These are phyloP conservation scores for Maconellicoccus hirsutus DNA, from an alignment of 1,140 invertebrate species.

Conservation along the genomic window DNA sequence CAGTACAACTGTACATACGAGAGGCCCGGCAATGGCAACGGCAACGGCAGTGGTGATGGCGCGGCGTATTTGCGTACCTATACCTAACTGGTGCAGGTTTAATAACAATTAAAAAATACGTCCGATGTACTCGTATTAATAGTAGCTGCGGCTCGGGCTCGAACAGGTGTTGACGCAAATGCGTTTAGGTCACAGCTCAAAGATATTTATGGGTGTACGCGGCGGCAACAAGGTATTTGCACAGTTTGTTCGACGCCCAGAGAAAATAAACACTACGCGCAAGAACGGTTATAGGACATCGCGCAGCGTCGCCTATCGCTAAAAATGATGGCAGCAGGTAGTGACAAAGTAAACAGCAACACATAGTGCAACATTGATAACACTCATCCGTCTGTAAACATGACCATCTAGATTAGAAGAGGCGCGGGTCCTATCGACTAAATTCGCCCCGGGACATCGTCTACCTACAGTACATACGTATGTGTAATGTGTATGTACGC, in stretches of 20 bases:
- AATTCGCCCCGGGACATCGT: background rate
- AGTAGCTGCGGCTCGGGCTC: too few species aligned
- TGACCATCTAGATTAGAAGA: conserved; percentile 1
- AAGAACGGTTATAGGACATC: background rate
- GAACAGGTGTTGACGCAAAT: background rate
- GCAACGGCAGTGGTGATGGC: background rate
- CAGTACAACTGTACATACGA: too few species aligned
- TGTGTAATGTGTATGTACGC: too few species aligned
- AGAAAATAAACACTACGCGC: conserved; percentile 13
- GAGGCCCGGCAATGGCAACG: background rate
- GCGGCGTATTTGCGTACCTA: too few species aligned
- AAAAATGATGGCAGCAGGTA: conserved; percentile 14
- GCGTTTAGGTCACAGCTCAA: conserved; percentile 2
- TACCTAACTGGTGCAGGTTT: too few species aligned
- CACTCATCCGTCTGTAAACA: conserved; percentile 14
- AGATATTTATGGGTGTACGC: background rate
- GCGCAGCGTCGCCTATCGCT: background rate
- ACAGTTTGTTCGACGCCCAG: conserved; percentile 19
- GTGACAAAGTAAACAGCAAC: conserved; percentile 1
- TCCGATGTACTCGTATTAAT: too few species aligned
- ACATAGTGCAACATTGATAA: conserved; percentile 17
- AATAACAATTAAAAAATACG: too few species aligned
- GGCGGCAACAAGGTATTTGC: conserved; percentile 10
- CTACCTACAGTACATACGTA: too few species aligned
- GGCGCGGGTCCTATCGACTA: background rate